phyloP scores from a whole-genome alignment of 2,113 vertebrate genomes.

The Leptobrachium leishanense region DNA sequence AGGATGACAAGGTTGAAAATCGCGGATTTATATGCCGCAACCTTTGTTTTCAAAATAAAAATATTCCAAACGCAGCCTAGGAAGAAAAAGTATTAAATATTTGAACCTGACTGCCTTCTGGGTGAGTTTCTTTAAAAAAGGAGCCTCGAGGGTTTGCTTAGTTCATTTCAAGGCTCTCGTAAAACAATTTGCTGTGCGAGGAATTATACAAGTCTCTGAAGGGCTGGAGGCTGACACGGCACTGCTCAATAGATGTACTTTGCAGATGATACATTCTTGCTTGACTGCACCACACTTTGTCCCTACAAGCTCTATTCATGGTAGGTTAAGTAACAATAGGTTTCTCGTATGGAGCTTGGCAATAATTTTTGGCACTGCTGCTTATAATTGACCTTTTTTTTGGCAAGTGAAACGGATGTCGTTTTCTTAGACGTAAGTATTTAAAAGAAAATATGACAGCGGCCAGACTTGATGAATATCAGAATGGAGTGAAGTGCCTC shows the following conservation, averaged over 20 bases:
- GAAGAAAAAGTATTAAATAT: not conserved
- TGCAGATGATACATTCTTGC: conserved; percentile 40
- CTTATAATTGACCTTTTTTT: too few species aligned
- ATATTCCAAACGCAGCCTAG: too few species aligned
- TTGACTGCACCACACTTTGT: conserved; percentile 23
- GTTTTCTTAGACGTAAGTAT: too few species aligned
- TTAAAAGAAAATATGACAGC: too few species aligned
- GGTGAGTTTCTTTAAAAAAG: conserved; percentile 17
- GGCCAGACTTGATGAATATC: too few species aligned
- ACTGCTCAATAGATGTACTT: conserved; percentile 29
- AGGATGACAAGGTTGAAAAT: too few species aligned
- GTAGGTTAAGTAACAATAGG: conserved; percentile 7
- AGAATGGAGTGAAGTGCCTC: too few species aligned
- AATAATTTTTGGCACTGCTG: too few species aligned
- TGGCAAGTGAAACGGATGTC: too few species aligned
- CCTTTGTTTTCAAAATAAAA: too few species aligned
- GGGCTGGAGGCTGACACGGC: conserved; percentile 21
- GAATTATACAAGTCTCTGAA: conserved; percentile 39
- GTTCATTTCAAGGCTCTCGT: conserved; percentile 36
- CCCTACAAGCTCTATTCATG: conserved; percentile 14
- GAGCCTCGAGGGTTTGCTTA: conserved; percentile 22
- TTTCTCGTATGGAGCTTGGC: not conserved
- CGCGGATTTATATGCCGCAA: too few species aligned
- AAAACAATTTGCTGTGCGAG: conserved; percentile 45
- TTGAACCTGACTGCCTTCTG: conserved; percentile 14